Conservation (phyloP, 2,797 vertebrate genomes). For the Eurystomus glaucurus region DNA sequence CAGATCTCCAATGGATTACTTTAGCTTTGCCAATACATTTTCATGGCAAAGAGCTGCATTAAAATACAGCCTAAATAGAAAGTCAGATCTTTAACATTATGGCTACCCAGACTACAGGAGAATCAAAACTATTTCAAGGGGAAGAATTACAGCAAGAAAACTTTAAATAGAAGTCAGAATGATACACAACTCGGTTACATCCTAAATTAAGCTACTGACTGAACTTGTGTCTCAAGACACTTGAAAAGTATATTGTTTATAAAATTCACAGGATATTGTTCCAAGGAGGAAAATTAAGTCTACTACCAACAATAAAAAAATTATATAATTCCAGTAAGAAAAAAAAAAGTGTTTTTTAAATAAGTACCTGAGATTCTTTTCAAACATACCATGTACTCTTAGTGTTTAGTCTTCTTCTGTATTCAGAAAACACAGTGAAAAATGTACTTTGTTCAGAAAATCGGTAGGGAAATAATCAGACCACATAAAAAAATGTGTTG, state of each 20-base stretch:
- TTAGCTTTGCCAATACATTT: not conserved
- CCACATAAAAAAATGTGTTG: not conserved
- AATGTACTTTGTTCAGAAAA: not conserved
- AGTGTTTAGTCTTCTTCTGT: not conserved
- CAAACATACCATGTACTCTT: not conserved
- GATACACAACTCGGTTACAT: not conserved
- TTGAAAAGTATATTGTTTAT: not conserved
- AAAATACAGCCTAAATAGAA: not conserved
- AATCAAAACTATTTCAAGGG: not conserved
- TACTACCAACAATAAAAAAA: not conserved
- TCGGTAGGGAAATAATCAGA: not conserved
- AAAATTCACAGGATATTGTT: rapidly evolving
- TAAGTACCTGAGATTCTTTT: not conserved
- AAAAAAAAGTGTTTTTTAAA: not conserved
- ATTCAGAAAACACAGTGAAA: not conserved
- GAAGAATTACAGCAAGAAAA: not conserved
- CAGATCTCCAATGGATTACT: not conserved
- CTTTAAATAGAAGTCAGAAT: not conserved
- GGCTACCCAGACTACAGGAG: not conserved
- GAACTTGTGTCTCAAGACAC: not conserved
- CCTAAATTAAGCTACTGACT: not conserved
- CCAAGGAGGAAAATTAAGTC: not conserved
- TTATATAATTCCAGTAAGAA: not conserved
- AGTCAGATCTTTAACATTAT: not conserved
- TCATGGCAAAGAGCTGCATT: not conserved